phyloP scores from a whole-genome alignment of 2,797 vertebrate species.

The Zenarchopterus dispar region DNA sequence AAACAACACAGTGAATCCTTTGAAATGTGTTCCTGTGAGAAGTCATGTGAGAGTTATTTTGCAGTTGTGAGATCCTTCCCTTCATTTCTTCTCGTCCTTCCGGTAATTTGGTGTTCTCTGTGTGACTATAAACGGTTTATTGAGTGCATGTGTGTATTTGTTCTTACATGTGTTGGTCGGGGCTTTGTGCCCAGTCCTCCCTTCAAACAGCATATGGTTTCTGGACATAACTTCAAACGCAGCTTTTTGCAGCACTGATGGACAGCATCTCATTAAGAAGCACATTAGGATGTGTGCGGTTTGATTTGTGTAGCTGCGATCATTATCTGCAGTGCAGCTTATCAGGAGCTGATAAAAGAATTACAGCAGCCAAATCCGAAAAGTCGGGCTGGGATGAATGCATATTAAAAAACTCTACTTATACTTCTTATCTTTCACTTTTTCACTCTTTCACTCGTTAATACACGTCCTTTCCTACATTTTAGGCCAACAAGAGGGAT shows the following conservation, averaged over 20 bases:
- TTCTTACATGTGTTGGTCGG: constrained; percentile 2
- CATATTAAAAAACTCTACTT: not conserved
- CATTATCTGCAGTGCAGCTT: constrained; percentile 62
- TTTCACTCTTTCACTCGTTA: too few species aligned
- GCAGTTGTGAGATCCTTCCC: not conserved
- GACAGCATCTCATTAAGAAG: constrained; percentile 55
- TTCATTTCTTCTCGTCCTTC: not conserved
- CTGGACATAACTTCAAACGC: constrained; percentile 52
- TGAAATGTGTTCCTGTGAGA: constrained; percentile 21
- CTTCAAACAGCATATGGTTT: constrained; percentile 40
- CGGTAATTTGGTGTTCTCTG: constrained; percentile 7
- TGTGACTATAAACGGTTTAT: constrained; percentile 25
- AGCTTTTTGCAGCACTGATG: constrained; percentile 46
- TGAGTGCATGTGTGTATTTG: constrained; percentile 8
- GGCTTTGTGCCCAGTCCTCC: constrained; percentile 29
- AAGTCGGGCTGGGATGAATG: not conserved
- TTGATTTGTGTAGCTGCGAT: constrained; percentile 26
- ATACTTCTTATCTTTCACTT: too few species aligned
- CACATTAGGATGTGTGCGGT: constrained; percentile 40
- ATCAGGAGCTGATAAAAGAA: constrained; percentile 54
- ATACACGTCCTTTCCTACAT: too few species aligned
- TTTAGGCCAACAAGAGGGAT: too few species aligned
- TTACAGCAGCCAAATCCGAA: not conserved
- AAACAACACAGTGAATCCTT: not conserved
- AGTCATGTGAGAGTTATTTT: not conserved